Base-by-base conservation (phyloP, 2,797 vertebrate genomes). In the Propithecus deckenii region DNA sequence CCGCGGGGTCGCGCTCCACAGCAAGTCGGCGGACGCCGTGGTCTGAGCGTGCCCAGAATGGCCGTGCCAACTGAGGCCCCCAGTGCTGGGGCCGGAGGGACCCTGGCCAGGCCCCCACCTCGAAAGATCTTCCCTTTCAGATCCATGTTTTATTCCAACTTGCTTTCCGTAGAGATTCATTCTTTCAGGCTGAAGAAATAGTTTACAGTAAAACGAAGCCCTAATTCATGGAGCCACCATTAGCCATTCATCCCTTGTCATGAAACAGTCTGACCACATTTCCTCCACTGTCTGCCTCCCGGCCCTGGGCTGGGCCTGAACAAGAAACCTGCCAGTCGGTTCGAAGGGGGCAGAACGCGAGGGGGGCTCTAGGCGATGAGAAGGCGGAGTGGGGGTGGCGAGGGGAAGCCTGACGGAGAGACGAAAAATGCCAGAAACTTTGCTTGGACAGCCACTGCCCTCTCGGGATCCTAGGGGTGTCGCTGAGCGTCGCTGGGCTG, bases 141-240 rank as follows among this genome's bases (percentile, higher is more conserved):
- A 90, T 17, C 71, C 15, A 0, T n/a, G 78, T 46, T 57, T 50
- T 63, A 9, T 43, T 95, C 55, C 74, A 5, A 46, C 84, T 67
- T 80, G 57, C 28, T 38, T 89, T 74, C 32, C 61, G 46, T 63
- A 69, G 88, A 78, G 71, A 74, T 78, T 69, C 69, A 30, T 81
- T 76, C 85, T 86, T 67, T 69, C 65, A 76, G 35, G 80, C 55
- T 41, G 38, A 69, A 78, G 81, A 91, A 46, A 17, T 65, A 30
- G 43, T 76, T 55, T 48, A 28, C 48, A 22, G 46, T 89, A 52
- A 92, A 93, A 91, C 2, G 48, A 85, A 86, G 69, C 18, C 41
- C 83, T 30, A 30, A 46, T 41, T 88, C 30, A 5, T 0, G 9
- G 41, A 78, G 23, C 38, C 23, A 3, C 23, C 55, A 0, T 48